These are phyloP conservation scores for Notocelia uddmanniana DNA, from an alignment of 2,888 invertebrate genomes.

Conservation along the genomic window DNA sequence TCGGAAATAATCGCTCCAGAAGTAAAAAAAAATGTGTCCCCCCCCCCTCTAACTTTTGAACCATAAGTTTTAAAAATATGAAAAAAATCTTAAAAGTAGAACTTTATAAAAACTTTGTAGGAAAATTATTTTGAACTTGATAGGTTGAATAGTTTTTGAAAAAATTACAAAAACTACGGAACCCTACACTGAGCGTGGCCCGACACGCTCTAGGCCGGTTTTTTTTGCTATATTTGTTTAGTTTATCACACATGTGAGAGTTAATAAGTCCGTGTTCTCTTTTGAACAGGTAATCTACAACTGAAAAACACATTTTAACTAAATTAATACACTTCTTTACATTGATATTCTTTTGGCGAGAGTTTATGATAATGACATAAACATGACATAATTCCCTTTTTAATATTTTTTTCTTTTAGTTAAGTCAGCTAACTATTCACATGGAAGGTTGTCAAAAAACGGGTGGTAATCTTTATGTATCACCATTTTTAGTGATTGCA, in stretches of 20 bases:
- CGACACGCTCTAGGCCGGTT: too few species aligned
- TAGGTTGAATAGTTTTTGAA: too few species aligned
- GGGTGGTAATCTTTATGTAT: conserved; percentile 25
- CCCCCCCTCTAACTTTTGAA: too few species aligned
- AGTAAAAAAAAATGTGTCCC: too few species aligned
- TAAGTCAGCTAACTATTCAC: not conserved
- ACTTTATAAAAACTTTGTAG: too few species aligned
- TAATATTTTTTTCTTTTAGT: conserved; percentile 6
- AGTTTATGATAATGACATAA: conserved; percentile 8
- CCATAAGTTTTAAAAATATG: too few species aligned
- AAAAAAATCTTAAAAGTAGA: too few species aligned
- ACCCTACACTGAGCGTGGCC: too few species aligned
- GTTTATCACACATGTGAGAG: conserved; percentile 9
- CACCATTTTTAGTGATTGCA: conserved; percentile 21
- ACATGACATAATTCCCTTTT: conserved; percentile 4
- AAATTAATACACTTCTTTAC: conserved; percentile 13
- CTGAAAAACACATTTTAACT: conserved; percentile 17
- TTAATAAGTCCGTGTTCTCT: conserved; percentile 20
- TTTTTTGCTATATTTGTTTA: conserved; percentile 18
- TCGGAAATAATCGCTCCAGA: too few species aligned
- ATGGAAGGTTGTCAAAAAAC: not conserved
- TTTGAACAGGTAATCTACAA: conserved; percentile 22
- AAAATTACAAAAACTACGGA: too few species aligned
- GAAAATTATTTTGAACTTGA: too few species aligned
- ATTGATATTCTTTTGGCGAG: conserved; percentile 14